Percentiles rank a stretch among this genome's conserved stretches.
phyloP scores from a whole-genome alignment of 2,888 invertebrate species.

The Troglohyphantes excavatus region DNA sequence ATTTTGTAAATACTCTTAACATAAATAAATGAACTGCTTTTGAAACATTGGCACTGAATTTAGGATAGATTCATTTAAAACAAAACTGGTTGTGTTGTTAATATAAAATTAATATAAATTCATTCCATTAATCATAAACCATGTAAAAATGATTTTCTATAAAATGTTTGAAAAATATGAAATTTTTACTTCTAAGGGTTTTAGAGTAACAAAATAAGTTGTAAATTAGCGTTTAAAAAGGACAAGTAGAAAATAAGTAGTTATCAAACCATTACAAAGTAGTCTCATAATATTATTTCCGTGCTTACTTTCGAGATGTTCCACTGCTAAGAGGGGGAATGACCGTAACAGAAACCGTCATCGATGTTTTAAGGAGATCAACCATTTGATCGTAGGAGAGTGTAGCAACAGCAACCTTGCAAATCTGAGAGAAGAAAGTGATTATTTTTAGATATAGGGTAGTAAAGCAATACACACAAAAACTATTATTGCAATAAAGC shows the following conservation, averaged over 20 bases:
- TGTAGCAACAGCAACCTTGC: slow-evolving; percentile 93
- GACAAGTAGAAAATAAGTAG: not conserved
- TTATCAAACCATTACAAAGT: no score
- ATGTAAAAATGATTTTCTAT: no score
- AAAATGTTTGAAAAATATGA: no score
- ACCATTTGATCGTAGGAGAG: slow-evolving; percentile 96
- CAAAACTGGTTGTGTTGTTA: no score
- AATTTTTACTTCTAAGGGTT: no score
- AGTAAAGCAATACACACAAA: not conserved
- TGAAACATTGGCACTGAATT: no score
- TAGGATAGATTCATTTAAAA: no score
- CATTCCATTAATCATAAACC: no score
- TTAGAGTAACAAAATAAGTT: not conserved
- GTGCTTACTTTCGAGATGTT: slow-evolving; percentile 85
- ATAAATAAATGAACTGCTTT: no score
- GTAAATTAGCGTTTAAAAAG: not conserved
- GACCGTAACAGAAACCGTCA: slow-evolving; percentile 91
- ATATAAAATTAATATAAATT: no score
- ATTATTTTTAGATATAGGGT: not conserved
- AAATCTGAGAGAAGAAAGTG: slow-evolving; percentile 85
- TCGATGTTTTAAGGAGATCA: slow-evolving; percentile 93
- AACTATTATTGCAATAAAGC: not conserved
- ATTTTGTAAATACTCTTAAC: no score
- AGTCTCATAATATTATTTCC: not conserved
- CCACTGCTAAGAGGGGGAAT: slow-evolving; percentile 89